Conservation (phyloP, 2,113 vertebrate genomes). For the Cephalopholis sonnerati region DNA sequence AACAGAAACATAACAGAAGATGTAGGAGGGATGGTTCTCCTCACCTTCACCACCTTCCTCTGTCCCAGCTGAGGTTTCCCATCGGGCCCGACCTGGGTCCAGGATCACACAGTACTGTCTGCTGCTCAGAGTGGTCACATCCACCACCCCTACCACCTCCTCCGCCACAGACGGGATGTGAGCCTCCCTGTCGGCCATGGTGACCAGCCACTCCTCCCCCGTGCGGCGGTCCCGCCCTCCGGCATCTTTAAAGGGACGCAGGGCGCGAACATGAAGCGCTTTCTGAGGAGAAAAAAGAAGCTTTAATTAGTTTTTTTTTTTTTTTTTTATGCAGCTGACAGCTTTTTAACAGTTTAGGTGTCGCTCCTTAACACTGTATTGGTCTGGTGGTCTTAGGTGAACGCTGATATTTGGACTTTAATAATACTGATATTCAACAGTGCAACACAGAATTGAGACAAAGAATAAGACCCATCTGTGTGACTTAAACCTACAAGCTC, state of each 20-base stretch:
- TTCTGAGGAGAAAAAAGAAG: conserved; percentile 74
- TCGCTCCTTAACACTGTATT: too few species aligned
- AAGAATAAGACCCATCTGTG: too few species aligned
- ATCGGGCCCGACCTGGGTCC: conserved; percentile 86
- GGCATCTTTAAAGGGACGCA: conserved; percentile 85
- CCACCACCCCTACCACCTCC: conserved; percentile 89
- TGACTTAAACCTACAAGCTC: too few species aligned
- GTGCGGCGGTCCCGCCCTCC: conserved; percentile 84
- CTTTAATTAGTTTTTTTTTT: too few species aligned
- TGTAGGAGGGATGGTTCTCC: background rate
- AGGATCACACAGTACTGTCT: conserved; percentile 91
- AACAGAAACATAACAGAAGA: too few species aligned
- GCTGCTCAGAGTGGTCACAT: conserved; percentile 89
- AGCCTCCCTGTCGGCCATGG: conserved; percentile 87
- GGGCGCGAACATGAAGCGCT: conserved; percentile 91
- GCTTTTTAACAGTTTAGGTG: too few species aligned
- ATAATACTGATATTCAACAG: too few species aligned
- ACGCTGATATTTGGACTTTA: too few species aligned
- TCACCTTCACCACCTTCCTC: conserved; percentile 91
- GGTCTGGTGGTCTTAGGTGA: too few species aligned
- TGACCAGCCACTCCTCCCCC: conserved; percentile 94
- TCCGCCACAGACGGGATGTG: conserved; percentile 91
- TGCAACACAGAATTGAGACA: too few species aligned
- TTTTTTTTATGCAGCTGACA: too few species aligned
- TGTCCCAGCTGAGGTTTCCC: conserved; percentile 93